phyloP scores from a whole-genome alignment of 1,140 invertebrate species.

The Melipona quadrifasciata region DNA sequence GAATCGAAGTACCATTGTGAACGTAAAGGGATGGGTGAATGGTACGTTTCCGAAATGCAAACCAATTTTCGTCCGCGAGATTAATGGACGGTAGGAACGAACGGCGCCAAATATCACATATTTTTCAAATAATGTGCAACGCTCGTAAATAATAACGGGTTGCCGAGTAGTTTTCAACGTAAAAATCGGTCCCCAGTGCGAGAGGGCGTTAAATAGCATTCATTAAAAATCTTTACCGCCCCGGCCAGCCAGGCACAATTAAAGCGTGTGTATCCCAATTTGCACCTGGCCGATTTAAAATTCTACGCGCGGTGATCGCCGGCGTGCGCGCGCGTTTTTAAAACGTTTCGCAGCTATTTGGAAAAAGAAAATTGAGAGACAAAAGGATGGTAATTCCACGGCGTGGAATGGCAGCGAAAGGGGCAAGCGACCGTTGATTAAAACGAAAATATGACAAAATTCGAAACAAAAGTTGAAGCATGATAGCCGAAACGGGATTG shows the following conservation, averaged over 20 bases:
- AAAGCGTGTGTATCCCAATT: constrained; percentile 17
- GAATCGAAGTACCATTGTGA: constrained; percentile 24
- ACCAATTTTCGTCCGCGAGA: constrained; percentile 74
- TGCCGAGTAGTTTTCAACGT: constrained; percentile 57
- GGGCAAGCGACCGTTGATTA: not conserved
- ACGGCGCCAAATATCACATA: constrained; percentile 74
- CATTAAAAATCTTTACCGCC: constrained; percentile 36
- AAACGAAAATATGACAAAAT: not conserved
- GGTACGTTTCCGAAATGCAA: constrained; percentile 72
- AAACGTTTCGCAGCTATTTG: not conserved
- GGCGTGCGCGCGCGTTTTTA: not conserved
- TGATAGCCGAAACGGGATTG: not conserved
- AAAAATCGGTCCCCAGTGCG: constrained; percentile 52
- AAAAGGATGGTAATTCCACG: not conserved
- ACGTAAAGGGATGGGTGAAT: not conserved
- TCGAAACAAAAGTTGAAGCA: constrained; percentile 1
- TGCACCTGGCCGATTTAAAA: not conserved
- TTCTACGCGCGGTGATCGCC: not conserved
- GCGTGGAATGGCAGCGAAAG: too few species aligned
- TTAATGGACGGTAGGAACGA: constrained; percentile 73
- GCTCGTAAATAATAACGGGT: constrained; percentile 76
- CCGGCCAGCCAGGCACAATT: not conserved
- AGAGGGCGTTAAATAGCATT: constrained; percentile 69
- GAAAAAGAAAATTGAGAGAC: too few species aligned
- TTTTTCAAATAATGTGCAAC: constrained; percentile 74